Percentiles rank a stretch among this genome's conserved stretches.
These are phyloP conservation scores for Anagrus nilaparvatae DNA, from an alignment of 1,140 invertebrate genomes.

Conservation along the genomic window DNA sequence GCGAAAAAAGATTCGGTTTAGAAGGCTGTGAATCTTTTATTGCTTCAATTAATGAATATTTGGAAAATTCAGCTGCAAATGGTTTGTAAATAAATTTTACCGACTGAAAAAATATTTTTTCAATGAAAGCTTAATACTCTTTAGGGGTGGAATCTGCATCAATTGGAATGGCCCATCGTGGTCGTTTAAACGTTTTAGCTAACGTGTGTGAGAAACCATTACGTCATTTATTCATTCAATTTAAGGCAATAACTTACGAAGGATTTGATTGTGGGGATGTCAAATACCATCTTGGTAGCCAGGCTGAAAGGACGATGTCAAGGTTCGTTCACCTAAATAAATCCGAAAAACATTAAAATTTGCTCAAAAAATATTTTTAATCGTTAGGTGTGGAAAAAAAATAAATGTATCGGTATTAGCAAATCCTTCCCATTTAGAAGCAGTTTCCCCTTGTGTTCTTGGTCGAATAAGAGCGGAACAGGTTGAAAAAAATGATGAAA, in stretches of 20 bases:
- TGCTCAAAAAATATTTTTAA: constrained; percentile 1
- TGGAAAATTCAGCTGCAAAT: constrained; percentile 66
- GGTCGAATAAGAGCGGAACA: constrained; percentile 81
- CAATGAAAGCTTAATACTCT: neutral
- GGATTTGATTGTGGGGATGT: constrained; percentile 82
- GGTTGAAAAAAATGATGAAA: constrained; percentile 65
- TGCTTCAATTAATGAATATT: constrained; percentile 75
- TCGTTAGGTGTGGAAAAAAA: constrained; percentile 61
- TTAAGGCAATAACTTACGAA: constrained; percentile 38
- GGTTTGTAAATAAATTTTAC: constrained; percentile 30
- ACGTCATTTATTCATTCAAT: constrained; percentile 77
- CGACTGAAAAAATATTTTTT: neutral
- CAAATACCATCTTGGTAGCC: constrained; percentile 88
- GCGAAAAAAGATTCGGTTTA: constrained; percentile 85
- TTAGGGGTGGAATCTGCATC: constrained; percentile 66
- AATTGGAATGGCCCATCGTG: constrained; percentile 89
- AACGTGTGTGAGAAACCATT: constrained; percentile 85
- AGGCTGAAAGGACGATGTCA: constrained; percentile 51
- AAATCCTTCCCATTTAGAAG: constrained; percentile 87
- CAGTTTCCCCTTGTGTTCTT: constrained; percentile 72
- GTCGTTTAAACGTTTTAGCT: constrained; percentile 79
- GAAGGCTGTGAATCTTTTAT: constrained; percentile 89
- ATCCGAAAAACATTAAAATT: neutral
- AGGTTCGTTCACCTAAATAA: constrained; percentile 15
- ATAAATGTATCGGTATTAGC: constrained; percentile 74